Percentiles rank a stretch among this genome's conserved stretches.
These are phyloP conservation scores for Oncorhynchus kisutch DNA, from an alignment of 2,113 vertebrate species.

Conservation along the genomic window DNA sequence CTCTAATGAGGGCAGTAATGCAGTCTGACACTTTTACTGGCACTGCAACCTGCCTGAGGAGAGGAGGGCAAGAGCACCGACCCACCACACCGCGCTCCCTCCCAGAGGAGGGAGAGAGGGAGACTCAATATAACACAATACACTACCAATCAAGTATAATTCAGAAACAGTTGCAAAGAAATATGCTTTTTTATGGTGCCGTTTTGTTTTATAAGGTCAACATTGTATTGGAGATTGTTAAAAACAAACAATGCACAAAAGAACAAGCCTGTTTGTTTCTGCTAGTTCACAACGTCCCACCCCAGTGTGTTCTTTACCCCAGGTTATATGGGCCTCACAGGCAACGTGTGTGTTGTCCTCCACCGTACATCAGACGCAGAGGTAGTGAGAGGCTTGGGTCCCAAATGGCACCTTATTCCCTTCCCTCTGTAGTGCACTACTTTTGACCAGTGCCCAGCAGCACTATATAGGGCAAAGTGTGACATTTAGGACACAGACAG, in stretches of 20 bases:
- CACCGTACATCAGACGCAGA: not conserved
- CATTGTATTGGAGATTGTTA: conserved; percentile 42
- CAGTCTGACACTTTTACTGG: conserved; percentile 72
- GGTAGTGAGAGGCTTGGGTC: conserved; percentile 35
- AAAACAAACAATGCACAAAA: conserved; percentile 58
- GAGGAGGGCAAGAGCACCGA: conserved; percentile 5
- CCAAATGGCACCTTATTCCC: no score
- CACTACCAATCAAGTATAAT: conserved; percentile 2
- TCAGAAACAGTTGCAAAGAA: conserved; percentile 14
- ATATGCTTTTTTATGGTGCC: conserved; percentile 22
- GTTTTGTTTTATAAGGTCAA: conserved; percentile 42
- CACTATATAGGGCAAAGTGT: no score
- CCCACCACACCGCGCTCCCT: not conserved
- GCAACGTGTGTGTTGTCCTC: not conserved
- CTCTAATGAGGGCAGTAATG: conserved; percentile 68
- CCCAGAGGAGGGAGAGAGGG: not conserved
- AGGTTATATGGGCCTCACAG: conserved; percentile 42
- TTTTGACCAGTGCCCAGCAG: no score
- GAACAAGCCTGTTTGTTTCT: conserved; percentile 30
- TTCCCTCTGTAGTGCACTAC: no score
- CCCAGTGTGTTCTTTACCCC: conserved; percentile 17
- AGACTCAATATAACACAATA: conserved; percentile 26
- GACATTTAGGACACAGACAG: no score
- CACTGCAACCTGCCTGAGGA: conserved; percentile 27
- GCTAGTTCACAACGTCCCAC: conserved; percentile 27